Evolutionary conservation across 2,888 invertebrate species (phyloP).

Genomic region (Operophtera brumata): DNA sequence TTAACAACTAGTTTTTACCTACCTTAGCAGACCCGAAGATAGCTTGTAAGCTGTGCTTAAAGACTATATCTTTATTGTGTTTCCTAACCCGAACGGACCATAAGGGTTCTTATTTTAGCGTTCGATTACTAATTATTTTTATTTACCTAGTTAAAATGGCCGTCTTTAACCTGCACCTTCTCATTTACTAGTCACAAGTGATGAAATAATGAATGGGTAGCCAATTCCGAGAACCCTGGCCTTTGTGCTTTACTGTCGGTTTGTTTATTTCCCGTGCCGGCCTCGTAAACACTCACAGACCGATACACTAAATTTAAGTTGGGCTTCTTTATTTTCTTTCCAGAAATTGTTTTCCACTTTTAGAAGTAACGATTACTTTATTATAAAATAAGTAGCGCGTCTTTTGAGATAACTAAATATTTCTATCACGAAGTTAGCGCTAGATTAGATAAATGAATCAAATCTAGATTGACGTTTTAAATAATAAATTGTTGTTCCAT

Average conservation of each 20-base stretch:
- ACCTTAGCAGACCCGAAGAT: constrained; percentile 36
- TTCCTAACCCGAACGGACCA: constrained; percentile 4
- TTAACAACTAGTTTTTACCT: constrained; percentile 58
- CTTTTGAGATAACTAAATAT: not conserved
- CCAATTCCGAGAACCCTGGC: constrained; percentile 62
- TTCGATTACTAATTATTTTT: constrained; percentile 10
- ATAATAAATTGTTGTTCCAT: constrained; percentile 1
- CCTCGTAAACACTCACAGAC: constrained; percentile 73
- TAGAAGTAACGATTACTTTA: constrained; percentile 29
- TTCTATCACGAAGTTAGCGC: not conserved
- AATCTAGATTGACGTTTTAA: constrained; percentile 1
- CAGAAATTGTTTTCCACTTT: constrained; percentile 48
- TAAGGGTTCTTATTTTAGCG: constrained; percentile 6
- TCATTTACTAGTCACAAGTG: constrained; percentile 54
- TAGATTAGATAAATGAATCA: not conserved
- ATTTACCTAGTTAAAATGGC: not conserved
- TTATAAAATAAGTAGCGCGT: constrained; percentile 8
- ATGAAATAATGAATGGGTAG: constrained; percentile 62
- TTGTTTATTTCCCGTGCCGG: constrained; percentile 72
- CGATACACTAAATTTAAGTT: constrained; percentile 72
- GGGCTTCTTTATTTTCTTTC: constrained; percentile 64
- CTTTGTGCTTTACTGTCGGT: constrained; percentile 69
- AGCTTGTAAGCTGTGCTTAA: constrained; percentile 19
- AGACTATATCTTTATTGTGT: constrained; percentile 27
- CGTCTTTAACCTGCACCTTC: constrained; percentile 33